Conservation (phyloP, 2,113 vertebrate genomes). For the Egretta garzetta region DNA sequence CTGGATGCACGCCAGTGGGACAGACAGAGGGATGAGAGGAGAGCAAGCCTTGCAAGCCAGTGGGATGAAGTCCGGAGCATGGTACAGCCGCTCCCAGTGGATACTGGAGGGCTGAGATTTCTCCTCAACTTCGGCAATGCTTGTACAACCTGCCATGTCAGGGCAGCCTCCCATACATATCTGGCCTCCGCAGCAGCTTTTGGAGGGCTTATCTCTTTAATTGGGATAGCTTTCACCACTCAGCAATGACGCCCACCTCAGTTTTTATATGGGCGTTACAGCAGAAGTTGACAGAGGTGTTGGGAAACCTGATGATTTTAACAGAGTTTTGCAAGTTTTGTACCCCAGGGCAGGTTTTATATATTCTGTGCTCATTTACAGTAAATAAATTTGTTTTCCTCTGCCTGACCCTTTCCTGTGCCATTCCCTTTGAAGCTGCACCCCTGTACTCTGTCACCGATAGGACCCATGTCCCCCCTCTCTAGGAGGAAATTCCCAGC, state of each 20-base stretch:
- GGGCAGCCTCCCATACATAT: neutral
- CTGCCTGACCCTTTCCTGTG: neutral
- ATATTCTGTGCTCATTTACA: neutral
- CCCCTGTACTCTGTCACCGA: neutral
- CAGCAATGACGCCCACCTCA: neutral
- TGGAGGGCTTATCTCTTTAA: neutral
- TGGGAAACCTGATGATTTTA: constrained; percentile 19
- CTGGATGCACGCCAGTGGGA: rapidly evolving
- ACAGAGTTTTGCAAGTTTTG: neutral
- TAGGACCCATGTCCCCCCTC: neutral
- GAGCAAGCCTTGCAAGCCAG: neutral
- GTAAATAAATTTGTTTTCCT: neutral
- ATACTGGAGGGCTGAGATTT: neutral
- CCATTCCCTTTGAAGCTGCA: neutral
- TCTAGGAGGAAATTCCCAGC: neutral
- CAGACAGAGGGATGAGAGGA: neutral
- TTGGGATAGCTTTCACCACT: neutral
- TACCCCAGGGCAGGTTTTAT: neutral
- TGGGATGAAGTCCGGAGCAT: neutral
- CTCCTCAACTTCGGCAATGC: neutral
- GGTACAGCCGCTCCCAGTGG: rapidly evolving
- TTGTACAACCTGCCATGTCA: neutral
- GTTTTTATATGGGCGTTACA: neutral
- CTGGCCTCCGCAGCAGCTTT: neutral
- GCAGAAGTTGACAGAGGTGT: neutral